Percentiles rank a stretch among this genome's conserved stretches.
phyloP scores from a whole-genome alignment of 2,113 vertebrate genomes.

The Tretioscincus oriximinensis region DNA sequence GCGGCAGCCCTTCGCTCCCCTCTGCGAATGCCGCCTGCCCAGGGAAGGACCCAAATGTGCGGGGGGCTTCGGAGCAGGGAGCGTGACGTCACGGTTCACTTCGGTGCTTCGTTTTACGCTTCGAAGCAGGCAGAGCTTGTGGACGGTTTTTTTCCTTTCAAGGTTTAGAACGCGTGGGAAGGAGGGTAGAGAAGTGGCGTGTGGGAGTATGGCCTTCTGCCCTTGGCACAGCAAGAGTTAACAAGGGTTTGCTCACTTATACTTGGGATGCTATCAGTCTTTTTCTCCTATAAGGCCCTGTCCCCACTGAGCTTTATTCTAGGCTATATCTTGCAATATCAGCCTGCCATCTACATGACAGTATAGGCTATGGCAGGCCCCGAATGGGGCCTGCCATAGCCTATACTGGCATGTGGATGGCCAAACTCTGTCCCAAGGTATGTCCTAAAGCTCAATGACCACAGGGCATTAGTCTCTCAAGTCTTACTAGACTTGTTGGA shows the following conservation, averaged over 20 bases:
- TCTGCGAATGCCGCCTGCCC: background rate
- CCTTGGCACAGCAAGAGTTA: background rate
- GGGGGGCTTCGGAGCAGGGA: slow-evolving; percentile 22
- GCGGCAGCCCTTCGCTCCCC: too few relatives aligned
- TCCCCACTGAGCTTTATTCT: too few relatives aligned
- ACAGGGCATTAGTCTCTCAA: too few relatives aligned
- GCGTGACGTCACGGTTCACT: background rate
- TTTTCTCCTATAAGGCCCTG: too few relatives aligned
- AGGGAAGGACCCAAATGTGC: background rate
- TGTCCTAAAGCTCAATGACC: too few relatives aligned
- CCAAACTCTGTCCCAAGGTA: too few relatives aligned
- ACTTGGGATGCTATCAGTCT: background rate
- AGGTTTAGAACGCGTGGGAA: background rate
- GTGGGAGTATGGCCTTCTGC: background rate
- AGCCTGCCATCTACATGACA: too few relatives aligned
- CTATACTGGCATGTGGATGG: too few relatives aligned
- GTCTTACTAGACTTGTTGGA: too few relatives aligned
- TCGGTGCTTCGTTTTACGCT: slow-evolving; percentile 16
- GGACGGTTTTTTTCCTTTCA: background rate
- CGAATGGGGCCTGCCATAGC: too few relatives aligned
- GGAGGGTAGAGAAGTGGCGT: background rate
- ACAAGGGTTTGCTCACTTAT: background rate
- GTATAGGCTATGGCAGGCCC: too few relatives aligned
- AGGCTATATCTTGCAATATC: too few relatives aligned
- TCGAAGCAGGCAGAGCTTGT: slow-evolving; percentile 25